Evolutionary conservation across 2,113 vertebrate species (phyloP), one percentile per base, ranked within the genome.

Genomic region (Odocoileus virginianus): DNA sequence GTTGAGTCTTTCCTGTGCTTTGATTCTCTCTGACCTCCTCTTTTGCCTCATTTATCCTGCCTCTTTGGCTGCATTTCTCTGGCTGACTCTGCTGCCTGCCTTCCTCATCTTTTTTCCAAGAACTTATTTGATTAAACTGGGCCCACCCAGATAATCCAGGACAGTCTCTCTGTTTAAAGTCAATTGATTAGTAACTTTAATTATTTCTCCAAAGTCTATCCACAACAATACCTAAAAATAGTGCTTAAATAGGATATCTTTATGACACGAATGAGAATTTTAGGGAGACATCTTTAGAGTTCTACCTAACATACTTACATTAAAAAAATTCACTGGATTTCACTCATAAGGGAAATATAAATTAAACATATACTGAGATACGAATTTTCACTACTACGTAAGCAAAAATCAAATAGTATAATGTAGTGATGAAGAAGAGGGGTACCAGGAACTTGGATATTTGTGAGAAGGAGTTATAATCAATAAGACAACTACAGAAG

Each of bases 181-280:
- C 84, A 52, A 6, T 2, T 87, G 52, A 88, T 83, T 58, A 95
- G 36, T 76, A 86, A 91, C 30, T 94, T 97, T 67, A 95, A 89
- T 61, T 79, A 36, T 3, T 89, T 76, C 33, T 90, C 9, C 36
- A 30, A 91, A 76, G 21, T 67, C 28, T 54, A 57, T 92, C 93
- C 47, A 58, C 25, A 67, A 40, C 17, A 81, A 33, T 33, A 67
- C 21, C 52, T 81, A 76, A 43, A 71, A 81, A 50, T 64, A 33
- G 17, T 88, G 23, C 57, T 94, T 91, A 30, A 90, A 85, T 85
- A 86, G 19, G 90, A 50, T 89, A 60, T 54, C 64, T 76, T 86
- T 58, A 52, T 36, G 55, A 58, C 7, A 76, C 2, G 25, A 85
- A 43, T 43, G 19, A 96, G 28, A 74, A 36, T 27, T n/a, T 84